Percentiles rank a stretch among this genome's conserved stretches.
These are phyloP conservation scores for Acinonyx jubatus DNA, from an alignment of 2,113 vertebrate species.

Conservation along the genomic window DNA sequence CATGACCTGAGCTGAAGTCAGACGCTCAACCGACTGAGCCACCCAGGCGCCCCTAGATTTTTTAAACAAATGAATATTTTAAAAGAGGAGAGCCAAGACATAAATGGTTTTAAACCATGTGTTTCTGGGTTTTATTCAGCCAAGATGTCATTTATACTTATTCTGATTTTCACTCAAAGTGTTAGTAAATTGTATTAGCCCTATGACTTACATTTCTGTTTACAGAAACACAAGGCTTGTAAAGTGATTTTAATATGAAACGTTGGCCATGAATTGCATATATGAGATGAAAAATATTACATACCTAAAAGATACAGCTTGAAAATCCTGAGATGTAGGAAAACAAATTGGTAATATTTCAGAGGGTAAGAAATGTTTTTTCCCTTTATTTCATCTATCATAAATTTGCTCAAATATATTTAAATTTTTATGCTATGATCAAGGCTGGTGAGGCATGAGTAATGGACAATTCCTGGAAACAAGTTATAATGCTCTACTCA, in stretches of 20 bases:
- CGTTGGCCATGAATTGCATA: not conserved
- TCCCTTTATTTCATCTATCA: not conserved
- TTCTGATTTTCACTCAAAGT: not conserved
- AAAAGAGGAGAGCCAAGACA: not conserved
- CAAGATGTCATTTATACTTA: not conserved
- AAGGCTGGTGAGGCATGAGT: not conserved
- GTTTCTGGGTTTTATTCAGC: not conserved
- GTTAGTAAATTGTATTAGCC: not conserved
- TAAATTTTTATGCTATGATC: not conserved
- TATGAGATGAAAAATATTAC: not conserved
- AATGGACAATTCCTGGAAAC: not conserved
- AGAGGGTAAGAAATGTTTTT: not conserved
- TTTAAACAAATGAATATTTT: constrained; percentile 21
- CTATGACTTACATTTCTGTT: not conserved
- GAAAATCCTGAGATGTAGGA: not conserved
- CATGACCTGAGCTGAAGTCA: too few relatives aligned
- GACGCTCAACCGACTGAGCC: too few relatives aligned
- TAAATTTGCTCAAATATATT: not conserved
- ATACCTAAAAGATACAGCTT: not conserved
- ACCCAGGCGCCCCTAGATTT: not conserved
- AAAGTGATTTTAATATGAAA: not conserved
- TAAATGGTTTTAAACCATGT: not conserved
- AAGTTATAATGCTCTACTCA: not conserved
- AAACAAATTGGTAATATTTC: not conserved
- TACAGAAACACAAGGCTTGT: not conserved